Percentiles rank a stretch among this genome's conserved stretches.
phyloP scores from a whole-genome alignment of 2,797 vertebrate species.

The Labroides dimidiatus region DNA sequence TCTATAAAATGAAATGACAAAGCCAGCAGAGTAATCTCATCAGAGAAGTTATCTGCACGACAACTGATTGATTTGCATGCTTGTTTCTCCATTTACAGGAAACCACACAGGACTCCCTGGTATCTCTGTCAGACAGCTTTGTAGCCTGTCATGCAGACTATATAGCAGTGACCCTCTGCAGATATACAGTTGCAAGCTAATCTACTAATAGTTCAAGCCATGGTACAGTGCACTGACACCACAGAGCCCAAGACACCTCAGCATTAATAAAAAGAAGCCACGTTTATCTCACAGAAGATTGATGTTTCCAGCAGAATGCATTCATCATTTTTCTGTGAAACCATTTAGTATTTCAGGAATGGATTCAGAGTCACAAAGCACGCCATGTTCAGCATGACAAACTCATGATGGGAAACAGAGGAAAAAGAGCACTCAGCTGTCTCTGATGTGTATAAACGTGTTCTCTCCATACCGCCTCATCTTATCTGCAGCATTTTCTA shows the following conservation, averaged over 20 bases:
- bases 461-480: conserved; percentile 25
- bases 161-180: conserved; percentile 27
- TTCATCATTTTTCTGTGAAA: conserved; percentile 14
- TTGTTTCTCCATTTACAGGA: conserved; percentile 53
- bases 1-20: conserved; percentile 43
- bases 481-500: conserved; percentile 45
- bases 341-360: conserved; percentile 1
- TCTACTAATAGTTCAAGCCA: conserved; percentile 42
- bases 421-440: conserved; percentile 23
- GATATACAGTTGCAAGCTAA: conserved; percentile 44
- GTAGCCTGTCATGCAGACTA: conserved; percentile 34
- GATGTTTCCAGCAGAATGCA: conserved; percentile 2
- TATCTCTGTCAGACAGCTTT: conserved; percentile 46
- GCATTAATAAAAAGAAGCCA: conserved; percentile 27
- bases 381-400: conserved; percentile 19
- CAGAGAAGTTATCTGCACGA: conserved; percentile 46
- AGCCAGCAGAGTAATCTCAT: conserved; percentile 29
- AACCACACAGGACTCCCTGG: conserved; percentile 18
- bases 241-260: neutral
- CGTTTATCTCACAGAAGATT: conserved; percentile 25
- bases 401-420: conserved; percentile 18
- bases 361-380: conserved; percentile 14
- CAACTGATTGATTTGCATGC: conserved; percentile 62
- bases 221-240: conserved; percentile 4
- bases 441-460: conserved; percentile 41